Base-by-base conservation (phyloP, 2,113 vertebrate genomes). In the Rana temporaria region DNA sequence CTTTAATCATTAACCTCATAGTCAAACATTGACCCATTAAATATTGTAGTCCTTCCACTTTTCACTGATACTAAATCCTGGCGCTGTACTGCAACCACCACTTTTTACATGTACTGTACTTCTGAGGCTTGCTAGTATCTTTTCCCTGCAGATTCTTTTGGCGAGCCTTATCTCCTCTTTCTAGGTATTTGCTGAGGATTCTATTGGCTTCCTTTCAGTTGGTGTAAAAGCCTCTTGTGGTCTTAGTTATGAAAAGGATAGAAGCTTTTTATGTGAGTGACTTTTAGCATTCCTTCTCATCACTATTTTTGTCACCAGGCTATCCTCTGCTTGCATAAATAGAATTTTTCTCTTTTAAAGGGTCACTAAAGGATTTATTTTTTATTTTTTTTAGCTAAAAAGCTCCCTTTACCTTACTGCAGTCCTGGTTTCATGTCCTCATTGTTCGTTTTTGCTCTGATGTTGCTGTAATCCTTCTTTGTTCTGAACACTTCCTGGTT, bases 1-100 rank as follows among this genome's bases (percentile, higher is more conserved):
- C 55, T 59, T n/a, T 38, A 74, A 59, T 74, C 55, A 74, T 74
- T 74, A 60, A 60, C 71, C 38, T 74, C 9, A 32, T 60, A 5
- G 17, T 38, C 9, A 34, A 63, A n/a, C 71, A 32, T 38, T 34
- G 55, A 34, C 26, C 53, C 8, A 38, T 57, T 34, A 60, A 53
- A 57, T 2, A 32, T 14, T 32, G 17, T 32, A 15, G 71, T 19
- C 16, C 2, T 6, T 38, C 1, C 17, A 5, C 8, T 48, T 20
- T 56, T 20, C 18, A 53, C 19, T 60, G 26, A 30, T 38, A n/a
- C 19, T 53, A 53, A 48, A 48, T 74, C 26, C 12, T 59, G 2
- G 56, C 6, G n/a, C 2, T 24, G 60, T 14, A 26, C 20, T 26
- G 20, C 24, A 24, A 3, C 11, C 55, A 18, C 18, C 20, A 30